Evolutionary conservation across 37 sponge, comb jelly and placozoan genomes (phyloP).

Genomic region (Beroe forskalii): DNA sequence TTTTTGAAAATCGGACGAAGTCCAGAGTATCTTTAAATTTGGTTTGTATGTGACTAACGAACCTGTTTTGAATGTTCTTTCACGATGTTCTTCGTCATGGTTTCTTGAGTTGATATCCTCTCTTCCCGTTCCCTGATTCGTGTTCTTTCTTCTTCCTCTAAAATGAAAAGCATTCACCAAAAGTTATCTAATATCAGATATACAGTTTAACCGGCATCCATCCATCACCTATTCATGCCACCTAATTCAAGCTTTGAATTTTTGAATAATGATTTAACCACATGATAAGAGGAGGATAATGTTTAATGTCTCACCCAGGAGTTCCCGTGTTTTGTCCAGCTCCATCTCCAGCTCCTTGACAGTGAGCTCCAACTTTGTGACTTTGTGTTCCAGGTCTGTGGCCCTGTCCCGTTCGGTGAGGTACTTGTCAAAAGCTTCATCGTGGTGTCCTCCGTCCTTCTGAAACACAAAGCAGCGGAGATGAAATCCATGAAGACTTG

Average conservation of each 20-base stretch:
- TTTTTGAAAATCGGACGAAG: no score
- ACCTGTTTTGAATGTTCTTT: not conserved
- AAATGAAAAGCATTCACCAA: not conserved
- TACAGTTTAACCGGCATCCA: no score
- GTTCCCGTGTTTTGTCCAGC: slow-evolving; percentile 28
- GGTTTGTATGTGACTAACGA: no score
- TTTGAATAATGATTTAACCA: no score
- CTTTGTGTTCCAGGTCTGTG: slow-evolving; percentile 7
- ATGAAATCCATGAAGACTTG: no score
- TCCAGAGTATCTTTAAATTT: no score
- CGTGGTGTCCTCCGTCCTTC: not conserved
- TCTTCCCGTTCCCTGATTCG: not conserved
- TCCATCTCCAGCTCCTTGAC: not conserved
- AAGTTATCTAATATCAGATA: no score
- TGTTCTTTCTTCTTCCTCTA: slow-evolving; percentile 34
- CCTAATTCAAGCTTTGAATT: no score
- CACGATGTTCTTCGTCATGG: not conserved
- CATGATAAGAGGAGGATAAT: no score
- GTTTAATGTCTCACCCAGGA: not conserved
- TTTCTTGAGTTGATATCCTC: not conserved
- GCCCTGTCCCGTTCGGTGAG: slow-evolving; percentile 12
- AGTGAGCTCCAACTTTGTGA: slow-evolving; percentile 4
- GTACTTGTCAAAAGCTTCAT: slow-evolving; percentile 55
- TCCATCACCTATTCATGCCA: no score
- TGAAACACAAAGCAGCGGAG: no score